Conservation (phyloP, 2,888 invertebrate species). For the Aelia acuminata region DNA sequence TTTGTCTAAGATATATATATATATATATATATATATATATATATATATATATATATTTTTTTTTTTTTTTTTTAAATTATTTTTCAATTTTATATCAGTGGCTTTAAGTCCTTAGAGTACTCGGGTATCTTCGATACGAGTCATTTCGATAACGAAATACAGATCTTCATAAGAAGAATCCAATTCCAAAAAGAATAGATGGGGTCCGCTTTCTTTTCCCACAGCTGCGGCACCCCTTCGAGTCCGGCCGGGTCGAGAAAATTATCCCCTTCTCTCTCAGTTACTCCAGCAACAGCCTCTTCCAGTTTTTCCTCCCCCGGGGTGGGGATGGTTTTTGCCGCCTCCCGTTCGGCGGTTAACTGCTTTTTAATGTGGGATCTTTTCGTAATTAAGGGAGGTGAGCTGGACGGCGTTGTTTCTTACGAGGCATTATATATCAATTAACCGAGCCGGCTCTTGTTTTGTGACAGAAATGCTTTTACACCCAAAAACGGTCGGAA, state of each 20-base stretch:
- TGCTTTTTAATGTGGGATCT: conserved; percentile 48
- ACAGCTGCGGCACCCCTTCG: not conserved
- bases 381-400: conserved; percentile 46
- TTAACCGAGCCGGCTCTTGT: conserved; percentile 14
- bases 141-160: conserved; percentile 13
- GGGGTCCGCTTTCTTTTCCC: not conserved
- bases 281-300: conserved; percentile 21
- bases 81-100: no score
- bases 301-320: conserved; percentile 19
- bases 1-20: no score
- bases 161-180: conserved; percentile 2
- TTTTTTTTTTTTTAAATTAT: no score
- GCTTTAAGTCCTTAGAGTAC: no score
- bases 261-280: conserved; percentile 40
- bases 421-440: conserved; percentile 46
- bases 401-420: not conserved
- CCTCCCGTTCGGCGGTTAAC: not conserved
- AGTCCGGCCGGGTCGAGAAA: conserved; percentile 29
- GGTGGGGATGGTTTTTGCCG: not conserved
- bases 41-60: no score
- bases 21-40: no score
- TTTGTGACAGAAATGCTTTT: not conserved
- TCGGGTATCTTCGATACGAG: not conserved
- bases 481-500: not conserved
- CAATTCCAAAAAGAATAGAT: conserved; percentile 17